Conservation (phyloP, 1,140 invertebrate genomes). For the Drosophila serrata region DNA sequence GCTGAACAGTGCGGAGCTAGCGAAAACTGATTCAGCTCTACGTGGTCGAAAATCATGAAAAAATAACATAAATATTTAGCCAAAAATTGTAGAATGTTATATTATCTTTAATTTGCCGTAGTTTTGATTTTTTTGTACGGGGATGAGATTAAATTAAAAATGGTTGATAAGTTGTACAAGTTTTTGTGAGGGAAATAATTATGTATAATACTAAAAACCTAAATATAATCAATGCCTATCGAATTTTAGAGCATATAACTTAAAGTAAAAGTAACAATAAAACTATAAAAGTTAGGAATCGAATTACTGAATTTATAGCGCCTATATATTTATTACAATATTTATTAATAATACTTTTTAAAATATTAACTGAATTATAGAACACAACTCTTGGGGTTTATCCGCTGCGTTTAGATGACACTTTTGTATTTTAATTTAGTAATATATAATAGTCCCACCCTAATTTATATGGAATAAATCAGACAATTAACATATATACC, state of each 20-base stretch:
- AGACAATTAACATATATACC: no score
- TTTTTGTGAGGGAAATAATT: not conserved
- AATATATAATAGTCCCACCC: no score
- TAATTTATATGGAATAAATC: no score
- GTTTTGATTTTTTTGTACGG: not conserved
- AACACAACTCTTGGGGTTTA: no score
- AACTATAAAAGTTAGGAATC: no score
- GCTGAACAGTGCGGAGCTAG: slow-evolving; percentile 83
- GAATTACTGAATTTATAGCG: no score
- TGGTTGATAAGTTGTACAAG: no score
- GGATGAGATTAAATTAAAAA: not conserved
- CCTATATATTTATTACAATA: no score
- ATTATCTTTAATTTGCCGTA: not conserved
- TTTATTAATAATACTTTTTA: no score
- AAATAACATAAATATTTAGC: slow-evolving; percentile 21
- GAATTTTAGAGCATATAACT: not conserved
- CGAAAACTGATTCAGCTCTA: slow-evolving; percentile 80
- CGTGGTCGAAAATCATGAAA: slow-evolving; percentile 34
- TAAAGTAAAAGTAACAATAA: not conserved
- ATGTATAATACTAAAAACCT: not conserved
- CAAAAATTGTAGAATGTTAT: slow-evolving; percentile 1
- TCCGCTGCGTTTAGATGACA: no score
- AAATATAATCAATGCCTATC: not conserved
- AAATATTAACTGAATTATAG: no score
- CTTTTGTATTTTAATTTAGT: no score